These are phyloP conservation scores for Caracal caracal DNA, from an alignment of 2,113 vertebrate species.

Conservation along the genomic window DNA sequence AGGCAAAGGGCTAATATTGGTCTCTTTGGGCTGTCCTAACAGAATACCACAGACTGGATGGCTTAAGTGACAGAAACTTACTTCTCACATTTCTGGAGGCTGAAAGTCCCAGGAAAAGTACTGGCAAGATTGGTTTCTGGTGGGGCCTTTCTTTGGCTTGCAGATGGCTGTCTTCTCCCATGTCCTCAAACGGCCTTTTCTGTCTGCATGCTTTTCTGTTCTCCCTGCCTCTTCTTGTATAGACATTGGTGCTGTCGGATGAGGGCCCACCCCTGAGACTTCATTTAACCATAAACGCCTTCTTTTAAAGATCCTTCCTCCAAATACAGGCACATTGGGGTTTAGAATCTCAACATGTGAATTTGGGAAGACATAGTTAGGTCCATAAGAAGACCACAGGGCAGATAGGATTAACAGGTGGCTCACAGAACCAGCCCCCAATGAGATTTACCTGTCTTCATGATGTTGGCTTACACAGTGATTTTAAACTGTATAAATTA, in stretches of 20 bases:
- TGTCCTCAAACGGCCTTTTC: not conserved
- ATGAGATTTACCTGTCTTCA: not conserved
- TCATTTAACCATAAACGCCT: not conserved
- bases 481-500: not conserved
- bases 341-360: not conserved
- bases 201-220: not conserved
- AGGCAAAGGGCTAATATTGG: not conserved
- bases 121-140: not conserved
- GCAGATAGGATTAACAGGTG: not conserved
- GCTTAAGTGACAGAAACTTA: too few species aligned
- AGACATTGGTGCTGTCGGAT: too few species aligned
- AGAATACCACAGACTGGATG: not conserved
- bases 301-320: not conserved
- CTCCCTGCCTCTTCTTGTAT: not conserved
- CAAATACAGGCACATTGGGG: not conserved
- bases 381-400: not conserved
- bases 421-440: not conserved
- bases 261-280: not conserved
- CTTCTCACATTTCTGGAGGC: not conserved
- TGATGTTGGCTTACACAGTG: not conserved
- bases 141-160: not conserved
- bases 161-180: not conserved
- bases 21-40: not conserved
- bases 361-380: not conserved
- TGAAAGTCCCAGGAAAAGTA: not conserved